Evolutionary conservation across 2,888 invertebrate genomes (phyloP).

Genomic region (Hirtodrosophila cameraria): DNA sequence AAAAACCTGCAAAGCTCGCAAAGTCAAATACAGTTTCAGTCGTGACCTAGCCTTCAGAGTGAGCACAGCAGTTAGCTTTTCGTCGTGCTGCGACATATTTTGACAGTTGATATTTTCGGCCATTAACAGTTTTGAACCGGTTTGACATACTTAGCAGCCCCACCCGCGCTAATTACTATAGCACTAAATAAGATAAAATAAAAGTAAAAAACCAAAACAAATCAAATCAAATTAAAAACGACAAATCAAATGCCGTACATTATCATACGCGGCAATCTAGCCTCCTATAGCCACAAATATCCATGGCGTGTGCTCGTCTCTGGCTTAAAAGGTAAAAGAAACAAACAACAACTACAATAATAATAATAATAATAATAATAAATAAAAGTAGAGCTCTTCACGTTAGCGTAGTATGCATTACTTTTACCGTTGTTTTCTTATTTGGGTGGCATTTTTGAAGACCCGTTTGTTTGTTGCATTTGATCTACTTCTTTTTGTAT

Average conservation of each 20-base stretch:
- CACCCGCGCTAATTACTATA: slow-evolving; percentile 57
- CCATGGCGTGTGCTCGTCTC: slow-evolving; percentile 95
- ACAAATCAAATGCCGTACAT: slow-evolving; percentile 96
- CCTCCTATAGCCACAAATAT: slow-evolving; percentile 93
- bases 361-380: too few relatives aligned
- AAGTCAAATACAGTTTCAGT: slow-evolving; percentile 67
- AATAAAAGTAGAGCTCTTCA: slow-evolving; percentile 20
- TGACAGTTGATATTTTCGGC: slow-evolving; percentile 33
- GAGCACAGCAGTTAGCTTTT: slow-evolving; percentile 52
- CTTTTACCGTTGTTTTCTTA: slow-evolving; percentile 30
- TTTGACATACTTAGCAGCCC: slow-evolving; percentile 36
- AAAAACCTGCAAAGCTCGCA: slow-evolving; percentile 52
- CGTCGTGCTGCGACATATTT: slow-evolving; percentile 38
- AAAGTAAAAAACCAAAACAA: slow-evolving; percentile 23
- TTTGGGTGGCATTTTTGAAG: slow-evolving; percentile 19
- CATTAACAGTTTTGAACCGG: slow-evolving; percentile 53
- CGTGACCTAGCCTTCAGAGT: slow-evolving; percentile 65
- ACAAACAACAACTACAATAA: too few relatives aligned
- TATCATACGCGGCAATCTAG: slow-evolving; percentile 94
- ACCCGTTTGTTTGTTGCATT: slow-evolving; percentile 25
- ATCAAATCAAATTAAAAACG: slow-evolving; percentile 59
- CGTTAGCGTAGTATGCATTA: slow-evolving; percentile 15
- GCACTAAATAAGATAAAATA: slow-evolving; percentile 33
- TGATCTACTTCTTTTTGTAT: slow-evolving; percentile 19
- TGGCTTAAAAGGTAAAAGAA: slow-evolving; percentile 92